Evolutionary conservation across 2,888 invertebrate genomes (phyloP), one percentile per base, ranked within the genome.

Genomic region (Cantharis lateralis): DNA sequence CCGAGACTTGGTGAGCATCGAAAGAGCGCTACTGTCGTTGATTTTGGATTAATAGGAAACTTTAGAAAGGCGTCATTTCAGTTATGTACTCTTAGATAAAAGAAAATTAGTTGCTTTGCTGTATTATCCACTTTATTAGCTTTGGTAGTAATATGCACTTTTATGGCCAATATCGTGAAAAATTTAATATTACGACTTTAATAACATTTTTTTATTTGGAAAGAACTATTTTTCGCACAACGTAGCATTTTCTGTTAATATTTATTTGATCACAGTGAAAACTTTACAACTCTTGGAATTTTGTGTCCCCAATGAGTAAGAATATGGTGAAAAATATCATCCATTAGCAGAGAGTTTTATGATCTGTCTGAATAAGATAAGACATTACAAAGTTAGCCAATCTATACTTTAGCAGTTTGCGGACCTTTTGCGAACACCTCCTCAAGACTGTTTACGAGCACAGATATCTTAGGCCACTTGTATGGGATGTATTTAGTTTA

Each of bases 331-430:
- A 83, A 83, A 84, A 84, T 83, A 83, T 84, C 84, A 83, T 85
- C 86, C 86, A 87, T 86, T 87, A 86, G 84, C 83, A 81, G 83
- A 85, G 85, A 85, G 84, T 87, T 87, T 87, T 87, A 87, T 84
- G 86, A 85, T 83, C 85, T 83, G 84, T 84, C 84, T 84, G 84
- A 84, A 86, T 84, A 84, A 86, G 86, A 85, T 85, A 85, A 85
- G 85, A 85, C 86, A 87, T 87, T 87, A 87, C 86, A 86, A 87
- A 87, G 86, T 87, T 87, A 85, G 85, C 84, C 87, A 87, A 87
- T 87, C 87, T 87, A 87, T 87, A 87, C 86, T 87, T 87, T 84
- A 84, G 82, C 83, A 82, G 84, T 84, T 83, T 80, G 77, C 79
- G 82, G 81, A 80, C 81, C 75, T 75, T 75, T 74, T 79, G 79